Base-by-base conservation (phyloP, 2,113 vertebrate genomes). In the Perognathus longimembris region DNA sequence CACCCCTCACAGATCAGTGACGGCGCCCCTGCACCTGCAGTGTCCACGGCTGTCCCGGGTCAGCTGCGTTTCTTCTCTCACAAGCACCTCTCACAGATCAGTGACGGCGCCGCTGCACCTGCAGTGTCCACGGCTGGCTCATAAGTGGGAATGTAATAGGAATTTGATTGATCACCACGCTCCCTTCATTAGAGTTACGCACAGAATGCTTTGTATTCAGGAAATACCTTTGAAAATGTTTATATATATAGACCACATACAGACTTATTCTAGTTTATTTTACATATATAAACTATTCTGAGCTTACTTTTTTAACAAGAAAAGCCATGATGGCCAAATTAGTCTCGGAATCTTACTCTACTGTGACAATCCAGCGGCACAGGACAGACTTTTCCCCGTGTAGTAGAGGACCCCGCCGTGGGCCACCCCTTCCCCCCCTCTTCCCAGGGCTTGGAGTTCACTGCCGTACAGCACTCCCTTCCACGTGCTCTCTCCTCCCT, bases 41-140 rank as follows among this genome's bases (percentile, higher is more conserved):
- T n/a, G n/a, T n/a, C 67, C 95, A 32, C 57, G 87, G 70, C 36
- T 96, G 7, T 45, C 75, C 59, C 14, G 0, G n/a, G 57, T 92
- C 34, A 32, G 80, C 86, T 94, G 11, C 73, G 81, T 87, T 88
- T 84, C 26, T 95, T 77, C 61, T 93, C 12, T 82, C 88, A 97
- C 30, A 92, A 97, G n/a, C 18, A 94, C 38, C 70, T 15, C 91
- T 34, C 2, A 57, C 84, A 87, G 83, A 63, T 70, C 26, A 95
- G 21, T 59, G 26, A 85, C 89, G 10, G 20, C 77, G 2, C 12
- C 34, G n/a, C n/a, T n/a, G n/a, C n/a, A 76, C 61, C 20, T 66
- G 10, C 75, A 38, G 26, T 86, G 45, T 45, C 86, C 38, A 89
- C 1, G 57, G 67, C 66, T 76, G 59, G 59, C 21, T 80, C 7